Evolutionary conservation across 2,888 invertebrate genomes (phyloP), one percentile per base, ranked within the genome.

Genomic region (Gymnoscelis rufifasciata): DNA sequence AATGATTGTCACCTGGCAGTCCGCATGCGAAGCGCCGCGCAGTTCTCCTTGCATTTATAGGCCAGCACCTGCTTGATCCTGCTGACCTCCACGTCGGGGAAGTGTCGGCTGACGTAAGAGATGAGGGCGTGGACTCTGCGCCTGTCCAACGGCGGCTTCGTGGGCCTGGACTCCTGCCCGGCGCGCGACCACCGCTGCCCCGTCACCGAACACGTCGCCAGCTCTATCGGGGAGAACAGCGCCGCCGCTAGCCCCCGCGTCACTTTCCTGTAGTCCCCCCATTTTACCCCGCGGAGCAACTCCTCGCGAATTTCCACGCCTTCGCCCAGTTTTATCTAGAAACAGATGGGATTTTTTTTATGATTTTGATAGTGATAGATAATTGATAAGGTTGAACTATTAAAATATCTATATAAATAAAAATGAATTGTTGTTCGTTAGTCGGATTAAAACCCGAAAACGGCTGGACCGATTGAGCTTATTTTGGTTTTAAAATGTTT

Each of bases 41-140:
- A 93, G 80, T 93, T 93, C 77, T 93, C 93, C 83, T 93, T 93
- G 78, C 93, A 93, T 80, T 93, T 93, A 81, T 93, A 93, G 15
- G 93, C 93, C 60, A 93, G 83, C 60, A 93, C 93, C 78, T 93
- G 93, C 77, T 93, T 93, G 74, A 93, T 93, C 68, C 93, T 88
- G 82, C 92, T 92, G 68, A 93, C 92, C 79, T 93, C 93, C 13
- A 93, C 91, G 71, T 91, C 90, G 26, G 93, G 93, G 87, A 93
- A 93, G 71, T 92, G 90, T 38, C 91, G 89, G 69, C 92, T 92
- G 62, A 93, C 93, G 83, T 93, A 93, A 38, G 92, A 92, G 78
- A 93, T 93, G 71, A 93, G 92, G 38, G 93, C 93, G 84, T 93
- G 93, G 15, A 93, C 93, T 72, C 93, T 90, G 71, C 91, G 90